Evolutionary conservation across 2,888 invertebrate genomes (phyloP), one percentile per base, ranked within the genome.

Genomic region (Galeopsomyia nigrocyanea): DNA sequence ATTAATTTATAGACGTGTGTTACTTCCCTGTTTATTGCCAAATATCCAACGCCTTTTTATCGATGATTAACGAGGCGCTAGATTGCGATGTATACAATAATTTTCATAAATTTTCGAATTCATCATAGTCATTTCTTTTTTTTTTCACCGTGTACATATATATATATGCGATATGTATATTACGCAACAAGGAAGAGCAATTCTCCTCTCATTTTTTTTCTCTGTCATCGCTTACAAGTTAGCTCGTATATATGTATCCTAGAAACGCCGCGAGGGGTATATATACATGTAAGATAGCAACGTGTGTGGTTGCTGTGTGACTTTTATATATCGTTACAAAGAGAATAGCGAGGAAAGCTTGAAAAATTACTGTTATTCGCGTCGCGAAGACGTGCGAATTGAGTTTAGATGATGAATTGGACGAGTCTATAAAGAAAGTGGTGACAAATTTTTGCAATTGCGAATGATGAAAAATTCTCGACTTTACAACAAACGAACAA

Each of bases 251-350:
- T 26, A 2, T 26, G 26, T 26, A 39, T 17, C 17, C 19, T 17
- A 46, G 47, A 58, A 61, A 49, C 21, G 50, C 50, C 62, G 62
- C 19, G 21, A 50, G 62, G 62, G 39, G 39, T 10, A 39, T 10
- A 7, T 10, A 39, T 39, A 39, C 7, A 39, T 39, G 7, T 39
- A 50, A 49, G 61, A 49, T 61, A 6, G 60, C 61, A 22, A 61
- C 61, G 47, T 49, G 62, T 62, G 50, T 50, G 62, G 62, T 50
- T 50, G 49, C 13, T 22, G 39, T 39, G 13, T 17, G 62, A 62
- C 26, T 62, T 50, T 49, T 50, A 50, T 61, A 61, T n/a, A 61
- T 22, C 16, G 26, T n/a, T 26, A 9, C 22, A 26, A 17, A 5
- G 5, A 5, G 26, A 26, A 26, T 3, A 26, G 5, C 26, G 26